A percentile compares a stretch with the other conserved stretches of the same genome.
Evolutionary conservation across 35 echinoderm and acorn worm genomes (phyloP).

Genomic region (Nesometra sesokonis): DNA sequence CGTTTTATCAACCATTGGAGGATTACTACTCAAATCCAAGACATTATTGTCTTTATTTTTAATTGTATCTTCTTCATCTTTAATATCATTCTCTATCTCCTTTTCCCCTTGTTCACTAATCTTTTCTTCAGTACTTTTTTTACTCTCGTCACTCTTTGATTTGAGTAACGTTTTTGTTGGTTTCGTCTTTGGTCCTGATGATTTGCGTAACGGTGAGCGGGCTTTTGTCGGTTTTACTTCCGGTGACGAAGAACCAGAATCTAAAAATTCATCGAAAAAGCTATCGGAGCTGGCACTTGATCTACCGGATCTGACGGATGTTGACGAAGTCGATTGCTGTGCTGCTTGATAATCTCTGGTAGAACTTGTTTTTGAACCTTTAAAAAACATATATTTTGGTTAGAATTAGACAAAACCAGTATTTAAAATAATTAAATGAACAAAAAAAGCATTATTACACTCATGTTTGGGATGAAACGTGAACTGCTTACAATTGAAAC

Average conservation of each 20-base stretch:
- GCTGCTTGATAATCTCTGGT: background rate
- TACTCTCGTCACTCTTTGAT: conserved; percentile 21
- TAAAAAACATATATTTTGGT: background rate
- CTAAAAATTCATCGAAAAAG: background rate
- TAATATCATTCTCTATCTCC: background rate
- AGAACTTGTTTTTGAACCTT: background rate
- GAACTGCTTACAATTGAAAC: too few species aligned
- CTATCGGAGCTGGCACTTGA: background rate
- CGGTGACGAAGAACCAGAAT: background rate
- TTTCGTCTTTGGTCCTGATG: background rate
- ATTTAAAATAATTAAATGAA: too few species aligned
- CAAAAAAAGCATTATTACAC: too few species aligned
- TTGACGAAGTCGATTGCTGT: background rate
- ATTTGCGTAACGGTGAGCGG: background rate
- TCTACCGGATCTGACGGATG: background rate
- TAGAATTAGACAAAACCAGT: too few species aligned
- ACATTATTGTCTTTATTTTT: background rate
- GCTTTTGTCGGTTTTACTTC: background rate
- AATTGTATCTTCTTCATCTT: background rate
- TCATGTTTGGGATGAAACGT: too few species aligned
- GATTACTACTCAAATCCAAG: background rate
- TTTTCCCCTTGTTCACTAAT: conserved; percentile 10
- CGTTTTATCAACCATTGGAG: background rate
- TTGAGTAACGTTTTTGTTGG: background rate
- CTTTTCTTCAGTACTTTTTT: conserved; percentile 16